Conservation (phyloP, 2,888 invertebrate genomes). For the Leptopilina syphax region DNA sequence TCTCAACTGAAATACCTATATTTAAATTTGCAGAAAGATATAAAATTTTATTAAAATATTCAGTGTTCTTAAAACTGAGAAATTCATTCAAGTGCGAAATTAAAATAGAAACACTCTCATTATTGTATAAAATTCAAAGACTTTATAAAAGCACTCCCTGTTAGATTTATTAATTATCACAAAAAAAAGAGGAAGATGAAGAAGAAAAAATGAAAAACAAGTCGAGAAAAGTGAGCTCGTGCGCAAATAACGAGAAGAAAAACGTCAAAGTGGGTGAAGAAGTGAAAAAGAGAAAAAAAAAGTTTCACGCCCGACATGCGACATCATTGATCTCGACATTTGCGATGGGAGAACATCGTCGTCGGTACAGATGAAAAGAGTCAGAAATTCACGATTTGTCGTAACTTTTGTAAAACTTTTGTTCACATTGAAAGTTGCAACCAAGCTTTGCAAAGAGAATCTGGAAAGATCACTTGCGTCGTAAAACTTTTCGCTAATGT, state of each 20-base stretch:
- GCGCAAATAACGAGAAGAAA: slow-evolving; percentile 16
- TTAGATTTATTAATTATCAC: not conserved
- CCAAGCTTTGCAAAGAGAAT: not conserved
- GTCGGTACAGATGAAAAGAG: slow-evolving; percentile 7
- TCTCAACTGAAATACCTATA: no score
- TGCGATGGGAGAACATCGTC: slow-evolving; percentile 22
- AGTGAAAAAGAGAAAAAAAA: not conserved
- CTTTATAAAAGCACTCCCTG: no score
- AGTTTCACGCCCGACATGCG: slow-evolving; percentile 16
- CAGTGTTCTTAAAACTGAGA: no score
- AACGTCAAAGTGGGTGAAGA: not conserved
- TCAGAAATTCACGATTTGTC: slow-evolving; percentile 20
- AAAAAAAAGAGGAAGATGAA: not conserved
- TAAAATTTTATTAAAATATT: no score
- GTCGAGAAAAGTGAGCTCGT: not conserved
- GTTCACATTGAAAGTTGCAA: not conserved
- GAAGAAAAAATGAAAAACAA: no score
- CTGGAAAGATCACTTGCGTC: slow-evolving; percentile 42
- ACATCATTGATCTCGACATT: slow-evolving; percentile 19
- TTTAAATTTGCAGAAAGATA: no score
- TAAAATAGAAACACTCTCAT: no score
- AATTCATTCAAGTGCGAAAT: no score
- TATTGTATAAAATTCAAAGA: no score
- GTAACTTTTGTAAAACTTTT: slow-evolving; percentile 16
- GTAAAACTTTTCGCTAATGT: slow-evolving; percentile 49